Conservation (phyloP, 2,888 invertebrate genomes). For the Plutella xylostella region DNA sequence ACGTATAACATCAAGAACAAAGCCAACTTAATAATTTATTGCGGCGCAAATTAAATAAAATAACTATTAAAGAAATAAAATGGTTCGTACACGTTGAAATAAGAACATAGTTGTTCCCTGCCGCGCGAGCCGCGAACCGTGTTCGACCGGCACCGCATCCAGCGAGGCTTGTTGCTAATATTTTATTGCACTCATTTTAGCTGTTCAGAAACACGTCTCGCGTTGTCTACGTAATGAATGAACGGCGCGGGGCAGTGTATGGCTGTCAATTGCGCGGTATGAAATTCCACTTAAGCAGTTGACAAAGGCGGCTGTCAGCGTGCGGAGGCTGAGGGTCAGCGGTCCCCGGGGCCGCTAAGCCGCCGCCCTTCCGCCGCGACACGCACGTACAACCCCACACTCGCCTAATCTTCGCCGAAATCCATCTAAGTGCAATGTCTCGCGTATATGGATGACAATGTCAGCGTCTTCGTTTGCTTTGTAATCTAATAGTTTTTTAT, state of each 20-base stretch:
- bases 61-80: no score
- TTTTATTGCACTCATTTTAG: slow-evolving; percentile 52
- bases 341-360: slow-evolving; percentile 61
- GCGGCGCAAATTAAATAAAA: no score
- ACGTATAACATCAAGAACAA: no score
- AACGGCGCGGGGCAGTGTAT: slow-evolving; percentile 36
- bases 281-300: slow-evolving; percentile 53
- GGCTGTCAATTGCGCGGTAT: slow-evolving; percentile 61
- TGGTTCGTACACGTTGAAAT: no score
- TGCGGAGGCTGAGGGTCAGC: slow-evolving; percentile 46
- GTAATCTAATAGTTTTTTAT: no score
- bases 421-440: slow-evolving; percentile 69
- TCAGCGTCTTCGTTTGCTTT: no score
- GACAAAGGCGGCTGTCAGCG: slow-evolving; percentile 65
- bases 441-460: no score
- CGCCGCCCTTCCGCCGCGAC: slow-evolving; percentile 45
- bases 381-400: slow-evolving; percentile 53
- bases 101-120: no score
- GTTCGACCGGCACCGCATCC: slow-evolving; percentile 26
- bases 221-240: slow-evolving; percentile 40
- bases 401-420: slow-evolving; percentile 62
- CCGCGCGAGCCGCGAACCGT: slow-evolving; percentile 39
- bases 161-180: slow-evolving; percentile 39
- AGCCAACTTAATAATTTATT: no score
- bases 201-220: slow-evolving; percentile 39